Percentiles rank a stretch among this genome's conserved stretches.
phyloP scores from a whole-genome alignment of 2,113 vertebrate species.

The Microtus ochrogaster region DNA sequence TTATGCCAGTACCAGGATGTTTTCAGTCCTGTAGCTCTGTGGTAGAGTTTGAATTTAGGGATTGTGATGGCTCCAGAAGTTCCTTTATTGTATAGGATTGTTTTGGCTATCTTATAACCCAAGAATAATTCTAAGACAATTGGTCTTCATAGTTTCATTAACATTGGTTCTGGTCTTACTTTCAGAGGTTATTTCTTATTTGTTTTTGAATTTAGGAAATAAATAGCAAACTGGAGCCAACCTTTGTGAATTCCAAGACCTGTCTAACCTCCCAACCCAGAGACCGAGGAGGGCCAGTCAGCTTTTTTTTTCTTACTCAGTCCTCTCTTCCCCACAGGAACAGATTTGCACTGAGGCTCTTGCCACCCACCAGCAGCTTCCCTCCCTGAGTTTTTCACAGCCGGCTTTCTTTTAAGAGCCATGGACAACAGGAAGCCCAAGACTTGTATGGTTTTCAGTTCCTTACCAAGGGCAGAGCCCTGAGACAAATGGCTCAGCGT shows the following conservation, averaged over 20 bases:
- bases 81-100: too few species aligned
- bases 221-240: constrained; percentile 28
- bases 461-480: not conserved
- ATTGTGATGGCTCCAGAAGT: too few species aligned
- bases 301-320: not conserved
- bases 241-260: not conserved
- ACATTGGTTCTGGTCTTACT: not conserved
- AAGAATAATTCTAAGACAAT: constrained; percentile 43
- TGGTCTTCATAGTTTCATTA: constrained; percentile 19
- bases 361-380: not conserved
- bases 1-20: too few species aligned
- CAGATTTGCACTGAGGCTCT: not conserved
- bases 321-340: not conserved
- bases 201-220: not conserved
- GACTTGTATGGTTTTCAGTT: not conserved
- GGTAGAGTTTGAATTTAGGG: too few species aligned
- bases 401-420: not conserved
- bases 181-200: not conserved
- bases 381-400: not conserved
- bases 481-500: not conserved
- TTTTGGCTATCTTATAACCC: not conserved
- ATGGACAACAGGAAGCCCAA: not conserved
- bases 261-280: not conserved
- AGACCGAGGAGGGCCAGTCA: not conserved
- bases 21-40: too few species aligned